Evolutionary conservation across 1,140 invertebrate genomes (phyloP).

Genomic region (Drosophila lacteicornis): DNA sequence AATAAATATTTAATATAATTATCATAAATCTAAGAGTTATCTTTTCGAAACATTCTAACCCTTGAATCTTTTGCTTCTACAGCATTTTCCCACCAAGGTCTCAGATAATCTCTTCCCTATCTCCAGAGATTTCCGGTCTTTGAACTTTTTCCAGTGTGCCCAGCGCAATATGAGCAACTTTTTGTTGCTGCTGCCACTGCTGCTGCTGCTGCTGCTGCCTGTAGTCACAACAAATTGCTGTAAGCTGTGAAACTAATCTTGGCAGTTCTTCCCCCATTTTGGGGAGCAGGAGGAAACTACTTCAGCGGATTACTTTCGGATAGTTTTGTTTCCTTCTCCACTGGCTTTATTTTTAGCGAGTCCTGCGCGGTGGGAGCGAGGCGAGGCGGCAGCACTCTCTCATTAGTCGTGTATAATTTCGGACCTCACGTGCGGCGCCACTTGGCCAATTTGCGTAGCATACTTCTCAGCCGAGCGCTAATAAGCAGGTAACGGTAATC

Average conservation of each 20-base stretch:
- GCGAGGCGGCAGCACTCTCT: conserved; percentile 30
- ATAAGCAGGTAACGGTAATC: conserved; percentile 22
- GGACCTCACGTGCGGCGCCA: conserved; percentile 48
- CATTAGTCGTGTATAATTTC: conserved; percentile 47
- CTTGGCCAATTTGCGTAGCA: conserved; percentile 51
- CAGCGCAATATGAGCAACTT: conserved; percentile 74
- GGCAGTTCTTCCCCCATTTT: conserved; percentile 43
- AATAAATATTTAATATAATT: too few species aligned
- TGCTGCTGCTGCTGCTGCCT: conserved; percentile 21
- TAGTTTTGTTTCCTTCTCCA: conserved; percentile 53
- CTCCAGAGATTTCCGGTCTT: too few species aligned
- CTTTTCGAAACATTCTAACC: too few species aligned
- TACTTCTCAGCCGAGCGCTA: conserved; percentile 35
- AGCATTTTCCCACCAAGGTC: too few species aligned
- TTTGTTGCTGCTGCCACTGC: conserved; percentile 38
- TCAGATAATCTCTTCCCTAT: neutral
- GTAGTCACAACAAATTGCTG: conserved; percentile 78
- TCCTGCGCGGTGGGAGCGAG: neutral
- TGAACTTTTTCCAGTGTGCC: conserved; percentile 9
- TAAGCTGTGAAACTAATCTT: conserved; percentile 82
- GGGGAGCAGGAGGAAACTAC: conserved; percentile 49
- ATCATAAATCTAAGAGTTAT: too few species aligned
- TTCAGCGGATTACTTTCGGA: conserved; percentile 78
- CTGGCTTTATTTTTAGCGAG: conserved; percentile 41
- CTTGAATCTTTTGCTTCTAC: fast-evolving